Percentiles rank a stretch among this genome's conserved stretches.
Conservation (phyloP, 2,113 vertebrate species). For the Butorides virescens region DNA sequence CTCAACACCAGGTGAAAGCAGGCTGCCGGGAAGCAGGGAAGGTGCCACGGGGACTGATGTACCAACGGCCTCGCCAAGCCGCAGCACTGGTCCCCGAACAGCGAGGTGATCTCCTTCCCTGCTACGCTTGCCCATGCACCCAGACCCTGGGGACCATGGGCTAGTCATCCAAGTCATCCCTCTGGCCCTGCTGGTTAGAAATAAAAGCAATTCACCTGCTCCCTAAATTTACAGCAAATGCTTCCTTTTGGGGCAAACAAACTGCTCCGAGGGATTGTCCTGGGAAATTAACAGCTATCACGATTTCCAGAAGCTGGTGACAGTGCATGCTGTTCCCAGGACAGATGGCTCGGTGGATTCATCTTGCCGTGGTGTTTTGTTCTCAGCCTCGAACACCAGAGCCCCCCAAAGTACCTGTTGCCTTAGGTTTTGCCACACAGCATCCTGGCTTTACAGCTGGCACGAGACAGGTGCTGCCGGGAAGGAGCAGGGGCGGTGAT, state of each 20-base stretch:
- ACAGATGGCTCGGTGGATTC: not conserved
- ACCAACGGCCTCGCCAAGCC: not conserved
- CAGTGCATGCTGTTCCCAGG: not conserved
- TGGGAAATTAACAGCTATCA: not conserved
- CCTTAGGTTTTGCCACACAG: not conserved
- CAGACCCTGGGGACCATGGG: accelerated
- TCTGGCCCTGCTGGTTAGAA: not conserved
- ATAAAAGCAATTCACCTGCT: not conserved
- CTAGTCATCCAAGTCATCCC: not conserved
- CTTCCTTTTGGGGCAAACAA: not conserved
- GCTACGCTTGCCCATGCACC: accelerated
- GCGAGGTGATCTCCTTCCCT: not conserved
- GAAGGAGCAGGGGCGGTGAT: not conserved
- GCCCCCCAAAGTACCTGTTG: not conserved
- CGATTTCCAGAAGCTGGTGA: not conserved
- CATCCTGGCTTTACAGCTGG: not conserved
- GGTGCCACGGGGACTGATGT: accelerated
- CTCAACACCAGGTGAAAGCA: not conserved
- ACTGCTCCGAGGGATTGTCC: not conserved
- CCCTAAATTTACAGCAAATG: not conserved
- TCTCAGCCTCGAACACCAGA: not conserved
- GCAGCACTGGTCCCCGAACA: not conserved
- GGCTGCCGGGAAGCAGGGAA: not conserved
- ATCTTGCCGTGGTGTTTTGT: not conserved
- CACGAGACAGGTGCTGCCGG: accelerated